Evolutionary conservation across 2,113 vertebrate species (phyloP).

Genomic region (Indicator indicator): DNA sequence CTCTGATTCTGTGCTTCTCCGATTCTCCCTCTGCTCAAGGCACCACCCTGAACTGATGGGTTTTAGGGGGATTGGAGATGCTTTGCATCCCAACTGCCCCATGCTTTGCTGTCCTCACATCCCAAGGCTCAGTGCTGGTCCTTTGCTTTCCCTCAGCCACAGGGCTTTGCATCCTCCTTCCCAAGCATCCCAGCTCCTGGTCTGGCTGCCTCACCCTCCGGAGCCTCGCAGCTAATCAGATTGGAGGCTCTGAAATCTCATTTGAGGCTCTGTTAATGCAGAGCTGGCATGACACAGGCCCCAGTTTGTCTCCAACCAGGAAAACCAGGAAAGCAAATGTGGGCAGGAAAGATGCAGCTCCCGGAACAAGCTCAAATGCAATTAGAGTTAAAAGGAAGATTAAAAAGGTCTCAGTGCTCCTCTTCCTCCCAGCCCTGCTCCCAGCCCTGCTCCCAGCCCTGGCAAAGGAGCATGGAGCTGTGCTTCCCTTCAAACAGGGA

Average conservation of each 20-base stretch:
- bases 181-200: neutral
- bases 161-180: neutral
- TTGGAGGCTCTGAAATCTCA: slow-evolving; percentile 74
- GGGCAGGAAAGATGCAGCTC: neutral
- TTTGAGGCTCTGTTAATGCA: slow-evolving; percentile 72
- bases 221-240: slow-evolving; percentile 66
- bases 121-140: fast-evolving
- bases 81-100: fast-evolving
- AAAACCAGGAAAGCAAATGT: slow-evolving; percentile 54
- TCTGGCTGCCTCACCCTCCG: neutral
- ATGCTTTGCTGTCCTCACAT: fast-evolving
- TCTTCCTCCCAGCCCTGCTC: neutral
- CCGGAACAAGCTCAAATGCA: slow-evolving; percentile 52
- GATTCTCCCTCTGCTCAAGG: neutral
- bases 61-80: neutral
- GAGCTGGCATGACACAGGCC: slow-evolving; percentile 39
- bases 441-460: fast-evolving
- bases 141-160: fast-evolving
- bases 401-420: slow-evolving; percentile 23
- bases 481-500: neutral
- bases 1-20: too few species aligned
- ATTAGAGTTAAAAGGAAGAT: slow-evolving; percentile 64
- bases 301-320: slow-evolving; percentile 53
- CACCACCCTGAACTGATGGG: neutral
- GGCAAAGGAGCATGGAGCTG: neutral